Percentiles rank a stretch among this genome's conserved stretches.
Evolutionary conservation across 1,140 invertebrate species (phyloP).

Genomic region (Zeugodacus cucurbitae): DNA sequence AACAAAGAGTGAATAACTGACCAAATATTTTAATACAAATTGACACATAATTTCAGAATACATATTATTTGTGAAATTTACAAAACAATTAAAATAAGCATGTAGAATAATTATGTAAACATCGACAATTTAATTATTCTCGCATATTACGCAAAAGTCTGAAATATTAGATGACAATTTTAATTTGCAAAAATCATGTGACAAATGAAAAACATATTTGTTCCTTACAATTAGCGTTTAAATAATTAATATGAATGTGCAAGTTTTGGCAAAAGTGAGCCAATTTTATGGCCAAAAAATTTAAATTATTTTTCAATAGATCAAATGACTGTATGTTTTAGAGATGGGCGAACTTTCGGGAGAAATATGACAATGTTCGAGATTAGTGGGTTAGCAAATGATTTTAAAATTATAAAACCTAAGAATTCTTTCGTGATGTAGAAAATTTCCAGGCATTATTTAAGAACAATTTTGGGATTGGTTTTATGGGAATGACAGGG

Average conservation of each 20-base stretch:
- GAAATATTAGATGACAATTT: slow-evolving; percentile 14
- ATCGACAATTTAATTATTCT: slow-evolving; percentile 7
- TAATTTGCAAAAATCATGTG: not conserved
- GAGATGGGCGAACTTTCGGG: no score
- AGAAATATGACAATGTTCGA: no score
- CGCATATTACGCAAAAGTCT: not conserved
- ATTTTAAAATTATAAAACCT: no score
- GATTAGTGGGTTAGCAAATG: no score
- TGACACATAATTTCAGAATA: no score
- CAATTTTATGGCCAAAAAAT: not conserved
- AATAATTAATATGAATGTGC: not conserved
- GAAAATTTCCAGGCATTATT: no score
- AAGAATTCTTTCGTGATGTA: no score
- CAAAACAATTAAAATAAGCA: no score
- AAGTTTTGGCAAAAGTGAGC: not conserved
- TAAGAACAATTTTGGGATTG: no score
- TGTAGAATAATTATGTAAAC: slow-evolving; percentile 8
- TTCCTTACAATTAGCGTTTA: not conserved
- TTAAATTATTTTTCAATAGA: not conserved
- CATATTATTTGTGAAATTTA: no score
- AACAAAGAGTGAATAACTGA: not conserved
- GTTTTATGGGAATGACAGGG: no score
- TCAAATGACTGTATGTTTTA: not conserved
- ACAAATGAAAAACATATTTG: not conserved
- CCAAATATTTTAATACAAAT: not conserved